These are phyloP conservation scores for Lepidonotus clava DNA, from an alignment of 2,888 invertebrate genomes.

Conservation along the genomic window DNA sequence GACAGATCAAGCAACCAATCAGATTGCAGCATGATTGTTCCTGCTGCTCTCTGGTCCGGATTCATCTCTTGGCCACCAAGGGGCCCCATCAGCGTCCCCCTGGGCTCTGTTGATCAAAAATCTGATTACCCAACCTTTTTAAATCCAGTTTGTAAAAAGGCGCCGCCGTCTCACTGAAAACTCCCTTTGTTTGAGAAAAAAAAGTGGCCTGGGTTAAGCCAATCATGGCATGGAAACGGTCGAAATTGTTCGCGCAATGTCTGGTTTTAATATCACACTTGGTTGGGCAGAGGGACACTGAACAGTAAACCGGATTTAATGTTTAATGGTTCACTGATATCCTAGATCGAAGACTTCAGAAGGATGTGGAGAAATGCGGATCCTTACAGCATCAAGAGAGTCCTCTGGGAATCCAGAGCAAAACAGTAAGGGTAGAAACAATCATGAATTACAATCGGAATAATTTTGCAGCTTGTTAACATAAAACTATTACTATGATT, in stretches of 20 bases:
- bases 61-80: conserved; percentile 15
- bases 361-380: too few species aligned
- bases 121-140: conserved; percentile 6
- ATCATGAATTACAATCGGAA: too few species aligned
- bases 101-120: conserved; percentile 16
- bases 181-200: not conserved
- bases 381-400: too few species aligned
- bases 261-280: conserved; percentile 29
- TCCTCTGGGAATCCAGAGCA: too few species aligned
- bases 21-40: conserved; percentile 40
- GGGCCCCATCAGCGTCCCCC: not conserved
- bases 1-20: conserved; percentile 43
- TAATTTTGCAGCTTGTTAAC: too few species aligned
- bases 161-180: not conserved
- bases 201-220: not conserved
- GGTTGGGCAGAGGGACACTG: not conserved
- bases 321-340: not conserved
- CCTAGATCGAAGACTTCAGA: not conserved
- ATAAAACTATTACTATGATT: too few species aligned
- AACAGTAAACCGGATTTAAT: conserved; percentile 28
- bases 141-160: not conserved
- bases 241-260: conserved; percentile 7
- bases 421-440: too few species aligned
- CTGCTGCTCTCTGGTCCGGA: conserved; percentile 31
- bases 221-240: not conserved